Evolutionary conservation across 2,113 vertebrate species (phyloP).

Genomic region (Lepus americanus): DNA sequence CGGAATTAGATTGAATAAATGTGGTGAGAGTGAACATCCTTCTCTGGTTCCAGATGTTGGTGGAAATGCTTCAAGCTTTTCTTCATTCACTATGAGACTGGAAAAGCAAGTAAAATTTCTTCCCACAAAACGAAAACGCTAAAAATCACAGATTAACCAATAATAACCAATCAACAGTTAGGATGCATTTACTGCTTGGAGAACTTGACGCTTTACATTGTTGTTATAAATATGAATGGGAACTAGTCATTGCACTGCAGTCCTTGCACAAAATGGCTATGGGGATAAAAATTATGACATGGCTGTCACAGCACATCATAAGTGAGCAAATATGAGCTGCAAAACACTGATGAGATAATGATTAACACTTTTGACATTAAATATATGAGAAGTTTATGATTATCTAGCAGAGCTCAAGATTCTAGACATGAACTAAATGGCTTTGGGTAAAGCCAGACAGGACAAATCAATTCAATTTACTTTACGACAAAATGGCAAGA

Average conservation of each 20-base stretch:
- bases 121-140: neutral
- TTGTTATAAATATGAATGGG: neutral
- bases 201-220: neutral
- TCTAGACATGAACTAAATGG: neutral
- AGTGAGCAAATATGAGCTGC: neutral
- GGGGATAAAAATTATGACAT: neutral
- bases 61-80: no score
- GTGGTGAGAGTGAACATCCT: no score
- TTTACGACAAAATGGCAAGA: neutral
- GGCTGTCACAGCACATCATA: neutral
- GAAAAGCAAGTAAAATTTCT: neutral
- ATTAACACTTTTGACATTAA: neutral
- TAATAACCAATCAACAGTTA: neutral
- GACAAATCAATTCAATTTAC: neutral
- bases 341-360: neutral
- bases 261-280: neutral
- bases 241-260: neutral
- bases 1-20: no score
- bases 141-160: neutral
- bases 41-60: no score
- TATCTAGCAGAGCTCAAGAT: neutral
- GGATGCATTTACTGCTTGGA: no score
- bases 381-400: constrained; percentile 6
- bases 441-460: neutral
- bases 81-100: neutral